These are phyloP conservation scores for Acinonyx jubatus DNA, from an alignment of 2,113 vertebrate species.

Conservation along the genomic window DNA sequence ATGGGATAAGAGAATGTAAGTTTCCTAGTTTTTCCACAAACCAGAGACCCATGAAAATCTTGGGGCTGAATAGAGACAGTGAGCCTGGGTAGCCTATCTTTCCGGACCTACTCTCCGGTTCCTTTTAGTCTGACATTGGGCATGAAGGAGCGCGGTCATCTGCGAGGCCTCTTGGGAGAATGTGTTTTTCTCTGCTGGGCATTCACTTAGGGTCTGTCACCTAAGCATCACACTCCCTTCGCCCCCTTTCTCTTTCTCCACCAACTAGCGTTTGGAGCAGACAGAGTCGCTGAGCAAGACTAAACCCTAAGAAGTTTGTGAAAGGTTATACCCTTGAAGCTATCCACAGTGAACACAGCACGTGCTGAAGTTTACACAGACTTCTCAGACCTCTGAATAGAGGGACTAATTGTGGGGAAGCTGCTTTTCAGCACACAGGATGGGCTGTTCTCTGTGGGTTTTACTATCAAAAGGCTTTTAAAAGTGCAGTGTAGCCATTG, in stretches of 20 bases:
- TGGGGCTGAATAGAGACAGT: not conserved
- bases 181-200: not conserved
- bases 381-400: constrained; percentile 66
- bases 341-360: constrained; percentile 62
- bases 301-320: constrained; percentile 18
- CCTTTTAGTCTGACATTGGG: not conserved
- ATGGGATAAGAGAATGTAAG: not conserved
- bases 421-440: constrained; percentile 77
- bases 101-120: not conserved
- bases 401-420: constrained; percentile 78
- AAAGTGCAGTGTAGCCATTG: constrained; percentile 73
- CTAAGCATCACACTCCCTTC: not conserved
- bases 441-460: constrained; percentile 73
- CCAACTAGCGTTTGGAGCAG: not conserved
- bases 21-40: not conserved
- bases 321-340: constrained; percentile 67
- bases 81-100: not conserved
- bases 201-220: not conserved
- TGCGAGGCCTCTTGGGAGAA: not conserved
- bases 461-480: constrained; percentile 81
- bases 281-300: not conserved
- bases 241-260: not conserved
- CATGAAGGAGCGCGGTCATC: rapidly evolving
- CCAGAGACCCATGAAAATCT: not conserved
- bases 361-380: constrained; percentile 79